phyloP scores from a whole-genome alignment of 2,888 invertebrate genomes.

The Pristionchus fissidentatus region DNA sequence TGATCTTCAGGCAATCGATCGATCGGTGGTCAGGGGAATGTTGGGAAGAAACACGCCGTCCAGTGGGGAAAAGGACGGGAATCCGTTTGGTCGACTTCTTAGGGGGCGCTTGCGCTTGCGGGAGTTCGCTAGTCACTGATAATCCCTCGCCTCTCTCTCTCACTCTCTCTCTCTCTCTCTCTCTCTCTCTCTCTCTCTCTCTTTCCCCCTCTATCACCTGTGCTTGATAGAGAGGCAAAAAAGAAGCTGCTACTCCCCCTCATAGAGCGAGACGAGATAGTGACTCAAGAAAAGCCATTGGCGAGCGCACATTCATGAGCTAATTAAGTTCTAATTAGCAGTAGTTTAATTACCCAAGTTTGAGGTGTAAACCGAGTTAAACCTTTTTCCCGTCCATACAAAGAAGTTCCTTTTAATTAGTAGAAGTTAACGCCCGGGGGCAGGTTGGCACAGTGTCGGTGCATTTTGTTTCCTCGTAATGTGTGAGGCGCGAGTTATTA shows the following conservation, averaged over 20 bases:
- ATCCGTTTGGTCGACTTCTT: conserved; percentile 47
- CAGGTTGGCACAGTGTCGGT: not conserved
- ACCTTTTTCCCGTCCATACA: too few relatives aligned
- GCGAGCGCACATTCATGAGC: conserved; percentile 15
- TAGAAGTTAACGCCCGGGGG: not conserved
- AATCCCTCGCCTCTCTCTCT: conserved; percentile 5
- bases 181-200: not conserved
- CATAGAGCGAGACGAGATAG: not conserved
- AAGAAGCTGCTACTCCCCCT: not conserved
- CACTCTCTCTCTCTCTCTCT: not conserved
- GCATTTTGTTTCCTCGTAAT: conserved; percentile 30
- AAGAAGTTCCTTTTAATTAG: not conserved
- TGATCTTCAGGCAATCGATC: conserved; percentile 9
- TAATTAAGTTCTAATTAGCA: conserved; percentile 23
- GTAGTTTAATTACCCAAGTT: too few relatives aligned
- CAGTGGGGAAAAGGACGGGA: not conserved
- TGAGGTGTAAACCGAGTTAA: too few relatives aligned
- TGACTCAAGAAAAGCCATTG: not conserved
- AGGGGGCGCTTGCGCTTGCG: conserved; percentile 25
- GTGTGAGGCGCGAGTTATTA: too few relatives aligned
- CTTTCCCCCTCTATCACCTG: not conserved
- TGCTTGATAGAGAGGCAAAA: not conserved
- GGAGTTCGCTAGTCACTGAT: conserved; percentile 24
- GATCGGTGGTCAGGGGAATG: not conserved
- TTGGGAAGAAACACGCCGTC: not conserved